Evolutionary conservation across 2,797 vertebrate species (phyloP), one percentile per base, ranked within the genome.

Genomic region (Scarus forsteni): DNA sequence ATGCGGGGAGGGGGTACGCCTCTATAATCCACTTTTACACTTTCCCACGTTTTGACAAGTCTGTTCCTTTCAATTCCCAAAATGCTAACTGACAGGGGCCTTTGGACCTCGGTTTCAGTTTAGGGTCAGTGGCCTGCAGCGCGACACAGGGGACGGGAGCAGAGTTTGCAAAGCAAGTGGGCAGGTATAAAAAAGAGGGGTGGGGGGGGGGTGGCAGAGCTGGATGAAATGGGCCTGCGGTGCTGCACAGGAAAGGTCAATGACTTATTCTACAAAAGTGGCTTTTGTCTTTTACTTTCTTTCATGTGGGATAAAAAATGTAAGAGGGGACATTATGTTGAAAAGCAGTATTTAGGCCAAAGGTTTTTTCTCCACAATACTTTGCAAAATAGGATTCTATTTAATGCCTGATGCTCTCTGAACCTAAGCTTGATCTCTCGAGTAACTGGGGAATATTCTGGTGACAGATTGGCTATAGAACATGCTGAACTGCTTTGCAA

Each of bases 41-140:
- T 77, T 86, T 81, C 84, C 84, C 76, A 84, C 77, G 53, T 88
- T 90, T 88, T 86, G 77, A 91, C 78, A 85, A 74, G 78, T 80
- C 73, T 75, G 71, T 80, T 75, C 73, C 77, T 85, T 89, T 88
- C 71, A 81, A 59, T 77, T 85, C 71, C 80, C 67, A 7, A 85
- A 91, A 85, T 81, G 71, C 80, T 81, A 81, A 85, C 62, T 88
- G 86, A 83, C 77, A 80, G 64, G 38, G 45, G 70, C 72, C 65
- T 83, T 84, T 85, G 52, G 81, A 52, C 70, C 18, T 68, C 8
- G 56, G 52, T 53, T 73, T 10, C 7, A 59, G 78, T 60, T 70
- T 50, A 62, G 64, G 75, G 73, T 75, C 34, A 58, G 71, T 60
- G 45, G 66, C 80, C 71, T 75, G 69, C 77, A 64, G 75, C 4